Conservation (phyloP, 2,113 vertebrate species). For the Cryptomyrus ogoouensis region DNA sequence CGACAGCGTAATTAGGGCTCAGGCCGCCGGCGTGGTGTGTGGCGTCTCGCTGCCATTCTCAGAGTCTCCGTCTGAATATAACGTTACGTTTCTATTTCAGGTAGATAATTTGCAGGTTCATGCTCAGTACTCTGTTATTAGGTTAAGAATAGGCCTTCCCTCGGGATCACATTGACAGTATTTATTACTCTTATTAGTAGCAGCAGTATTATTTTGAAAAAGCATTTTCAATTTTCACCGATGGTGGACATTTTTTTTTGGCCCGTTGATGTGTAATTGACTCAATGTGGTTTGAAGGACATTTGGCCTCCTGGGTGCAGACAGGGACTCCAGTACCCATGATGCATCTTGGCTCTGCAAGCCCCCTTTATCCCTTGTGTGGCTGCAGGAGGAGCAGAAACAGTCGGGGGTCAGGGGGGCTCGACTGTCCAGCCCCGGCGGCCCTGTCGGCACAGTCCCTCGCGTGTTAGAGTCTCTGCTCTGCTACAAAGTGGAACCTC, state of each 20-base stretch:
- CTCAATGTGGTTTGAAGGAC: not conserved
- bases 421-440: not conserved
- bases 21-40: not conserved
- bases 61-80: not conserved
- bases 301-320: not conserved
- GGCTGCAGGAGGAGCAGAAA: not conserved
- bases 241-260: not conserved
- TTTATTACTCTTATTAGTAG: not conserved
- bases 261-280: not conserved
- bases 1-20: not conserved
- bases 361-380: not conserved
- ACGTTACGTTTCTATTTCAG: not conserved
- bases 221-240: not conserved
- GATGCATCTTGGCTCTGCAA: not conserved
- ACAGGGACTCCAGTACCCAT: not conserved
- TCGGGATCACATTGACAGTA: not conserved
- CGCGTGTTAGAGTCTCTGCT: not conserved
- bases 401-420: not conserved
- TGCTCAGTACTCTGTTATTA: not conserved
- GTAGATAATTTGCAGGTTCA: not conserved
- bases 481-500: not conserved
- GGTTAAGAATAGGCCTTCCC: not conserved
- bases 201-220: not conserved
- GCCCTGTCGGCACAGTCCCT: not conserved
- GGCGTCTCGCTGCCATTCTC: not conserved